Conservation (phyloP, 2,888 invertebrate species). For the Cephus sareptanus region DNA sequence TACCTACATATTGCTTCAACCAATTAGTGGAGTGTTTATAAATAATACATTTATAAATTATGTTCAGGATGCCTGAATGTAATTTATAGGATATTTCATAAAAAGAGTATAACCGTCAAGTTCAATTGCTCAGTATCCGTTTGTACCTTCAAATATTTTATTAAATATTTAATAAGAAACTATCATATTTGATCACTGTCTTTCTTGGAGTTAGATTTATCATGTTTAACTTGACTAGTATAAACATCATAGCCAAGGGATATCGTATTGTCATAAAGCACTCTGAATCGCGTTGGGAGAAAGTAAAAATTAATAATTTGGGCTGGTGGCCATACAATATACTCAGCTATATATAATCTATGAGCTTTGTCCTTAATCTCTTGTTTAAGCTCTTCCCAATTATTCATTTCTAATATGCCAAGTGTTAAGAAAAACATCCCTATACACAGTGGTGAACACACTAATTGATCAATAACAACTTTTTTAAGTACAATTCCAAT, state of each 20-base stretch:
- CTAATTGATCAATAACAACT: slow-evolving; percentile 82
- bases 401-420: slow-evolving; percentile 77
- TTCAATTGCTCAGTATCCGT: not conserved
- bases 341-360: slow-evolving; percentile 86
- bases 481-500: slow-evolving; percentile 78
- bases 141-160: not conserved
- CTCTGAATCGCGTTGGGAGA: slow-evolving; percentile 83
- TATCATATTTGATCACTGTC: slow-evolving; percentile 19
- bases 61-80: no score
- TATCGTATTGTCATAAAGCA: slow-evolving; percentile 87
- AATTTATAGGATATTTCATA: not conserved
- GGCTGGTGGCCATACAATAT: slow-evolving; percentile 93
- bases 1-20: not conserved
- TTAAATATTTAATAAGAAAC: slow-evolving; percentile 2
- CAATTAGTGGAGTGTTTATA: not conserved
- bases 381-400: slow-evolving; percentile 71
- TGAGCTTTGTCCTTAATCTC: slow-evolving; percentile 81
- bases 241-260: slow-evolving; percentile 89
- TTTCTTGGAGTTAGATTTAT: slow-evolving; percentile 35
- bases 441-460: slow-evolving; percentile 86
- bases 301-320: slow-evolving; percentile 93
- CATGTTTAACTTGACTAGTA: slow-evolving; percentile 83
- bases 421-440: slow-evolving; percentile 81
- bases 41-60: not conserved
- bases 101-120: not conserved